phyloP scores from a whole-genome alignment of 2,888 invertebrate genomes.

The Malthinus flaveolus region DNA sequence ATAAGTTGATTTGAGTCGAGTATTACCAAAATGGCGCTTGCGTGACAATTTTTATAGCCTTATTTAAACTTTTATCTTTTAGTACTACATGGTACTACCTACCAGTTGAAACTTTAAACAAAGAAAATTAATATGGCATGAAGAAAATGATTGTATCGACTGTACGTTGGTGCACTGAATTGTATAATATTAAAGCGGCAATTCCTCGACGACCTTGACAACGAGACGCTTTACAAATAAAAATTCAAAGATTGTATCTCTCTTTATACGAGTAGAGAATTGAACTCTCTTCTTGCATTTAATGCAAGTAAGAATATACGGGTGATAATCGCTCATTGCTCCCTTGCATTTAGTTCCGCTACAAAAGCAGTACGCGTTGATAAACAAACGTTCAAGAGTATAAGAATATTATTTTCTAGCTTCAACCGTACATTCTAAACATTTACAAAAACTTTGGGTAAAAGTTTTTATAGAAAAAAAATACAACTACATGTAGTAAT shows the following conservation, averaged over 20 bases:
- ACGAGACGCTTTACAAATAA: slow-evolving; percentile 40
- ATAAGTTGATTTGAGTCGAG: too few relatives aligned
- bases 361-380: slow-evolving; percentile 28
- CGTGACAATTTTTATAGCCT: too few relatives aligned
- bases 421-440: too few relatives aligned
- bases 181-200: slow-evolving; percentile 25
- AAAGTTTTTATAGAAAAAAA: too few relatives aligned
- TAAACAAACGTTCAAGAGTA: slow-evolving; percentile 29
- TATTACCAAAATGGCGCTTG: too few relatives aligned
- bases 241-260: slow-evolving; percentile 40
- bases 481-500: too few relatives aligned
- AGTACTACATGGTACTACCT: too few relatives aligned
- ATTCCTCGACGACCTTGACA: slow-evolving; percentile 41
- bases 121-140: not conserved
- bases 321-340: slow-evolving; percentile 28
- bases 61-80: too few relatives aligned
- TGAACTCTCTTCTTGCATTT: slow-evolving; percentile 14
- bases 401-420: not conserved
- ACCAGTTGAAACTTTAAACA: not conserved
- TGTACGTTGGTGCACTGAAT: slow-evolving; percentile 24
- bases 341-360: slow-evolving; percentile 31
- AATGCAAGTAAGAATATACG: slow-evolving; percentile 26
- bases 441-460: too few relatives aligned
- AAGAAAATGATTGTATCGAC: slow-evolving; percentile 10
- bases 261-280: slow-evolving; percentile 26